phyloP scores from a whole-genome alignment of 2,888 invertebrate genomes.

The Allolobophora icterica region DNA sequence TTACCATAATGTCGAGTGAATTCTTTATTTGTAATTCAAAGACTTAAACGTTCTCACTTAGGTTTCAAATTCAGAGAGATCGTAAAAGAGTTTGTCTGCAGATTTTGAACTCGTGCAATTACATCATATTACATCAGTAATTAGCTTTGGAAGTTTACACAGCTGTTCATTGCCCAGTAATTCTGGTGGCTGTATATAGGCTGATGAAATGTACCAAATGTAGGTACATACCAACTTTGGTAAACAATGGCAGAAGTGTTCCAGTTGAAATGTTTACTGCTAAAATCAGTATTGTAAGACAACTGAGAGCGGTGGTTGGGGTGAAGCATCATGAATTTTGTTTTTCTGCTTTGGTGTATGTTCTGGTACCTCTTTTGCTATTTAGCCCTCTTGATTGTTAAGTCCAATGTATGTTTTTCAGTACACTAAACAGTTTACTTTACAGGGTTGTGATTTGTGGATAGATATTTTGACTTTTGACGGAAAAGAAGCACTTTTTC shows the following conservation, averaged over 20 bases:
- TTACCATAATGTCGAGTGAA: background rate
- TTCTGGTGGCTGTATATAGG: background rate
- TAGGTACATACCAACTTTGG: background rate
- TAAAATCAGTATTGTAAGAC: background rate
- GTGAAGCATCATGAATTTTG: background rate
- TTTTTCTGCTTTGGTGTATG: background rate
- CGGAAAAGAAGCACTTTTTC: background rate
- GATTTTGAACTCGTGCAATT: background rate
- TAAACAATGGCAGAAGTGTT: background rate
- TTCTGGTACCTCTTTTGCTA: background rate
- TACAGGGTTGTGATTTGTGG: background rate
- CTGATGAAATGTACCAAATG: background rate
- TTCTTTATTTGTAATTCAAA: background rate
- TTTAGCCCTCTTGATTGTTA: background rate
- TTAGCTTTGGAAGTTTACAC: background rate
- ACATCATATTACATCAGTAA: background rate
- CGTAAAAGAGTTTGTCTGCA: background rate
- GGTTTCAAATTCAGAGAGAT: background rate
- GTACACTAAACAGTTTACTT: too few species aligned
- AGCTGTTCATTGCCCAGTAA: background rate
- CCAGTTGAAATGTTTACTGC: background rate
- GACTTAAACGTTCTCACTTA: background rate
- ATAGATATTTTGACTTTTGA: background rate
- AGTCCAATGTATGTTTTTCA: background rate
- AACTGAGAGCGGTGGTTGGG: background rate